phyloP scores from a whole-genome alignment of 2,888 invertebrate genomes.

The Leptinotarsa haldemani region DNA sequence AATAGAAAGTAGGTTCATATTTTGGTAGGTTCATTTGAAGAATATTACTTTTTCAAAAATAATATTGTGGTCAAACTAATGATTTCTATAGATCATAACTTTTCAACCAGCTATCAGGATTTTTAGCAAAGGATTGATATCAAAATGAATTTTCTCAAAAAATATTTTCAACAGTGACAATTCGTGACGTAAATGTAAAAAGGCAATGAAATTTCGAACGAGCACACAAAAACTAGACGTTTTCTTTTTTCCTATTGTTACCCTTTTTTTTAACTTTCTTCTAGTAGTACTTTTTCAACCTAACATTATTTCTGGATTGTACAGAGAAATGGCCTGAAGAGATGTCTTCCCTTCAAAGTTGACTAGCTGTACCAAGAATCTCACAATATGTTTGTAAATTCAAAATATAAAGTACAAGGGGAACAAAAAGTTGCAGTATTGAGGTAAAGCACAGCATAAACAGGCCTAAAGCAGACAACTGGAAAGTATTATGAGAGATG shows the following conservation, averaged over 20 bases:
- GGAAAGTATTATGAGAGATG: no score
- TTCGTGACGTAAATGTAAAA: not conserved
- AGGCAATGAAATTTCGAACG: no score
- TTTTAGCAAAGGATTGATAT: no score
- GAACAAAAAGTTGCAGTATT: not conserved
- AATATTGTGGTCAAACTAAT: no score
- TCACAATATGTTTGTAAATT: not conserved
- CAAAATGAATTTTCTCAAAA: not conserved
- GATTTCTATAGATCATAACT: no score
- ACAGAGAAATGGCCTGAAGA: not conserved
- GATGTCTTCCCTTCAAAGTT: not conserved
- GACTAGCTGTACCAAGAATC: constrained; percentile 5
- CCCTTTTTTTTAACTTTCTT: not conserved
- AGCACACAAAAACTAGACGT: not conserved
- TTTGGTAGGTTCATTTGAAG: no score
- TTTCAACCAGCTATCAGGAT: no score
- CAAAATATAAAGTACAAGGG: no score
- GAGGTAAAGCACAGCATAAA: not conserved
- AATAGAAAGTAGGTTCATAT: no score
- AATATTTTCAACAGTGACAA: not conserved
- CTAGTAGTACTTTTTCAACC: not conserved
- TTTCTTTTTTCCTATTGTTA: not conserved
- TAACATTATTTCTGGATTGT: not conserved
- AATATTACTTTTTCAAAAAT: no score
- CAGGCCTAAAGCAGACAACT: not conserved